Evolutionary conservation across 2,888 invertebrate genomes (phyloP).

Genomic region (Ennomos quercinarius): DNA sequence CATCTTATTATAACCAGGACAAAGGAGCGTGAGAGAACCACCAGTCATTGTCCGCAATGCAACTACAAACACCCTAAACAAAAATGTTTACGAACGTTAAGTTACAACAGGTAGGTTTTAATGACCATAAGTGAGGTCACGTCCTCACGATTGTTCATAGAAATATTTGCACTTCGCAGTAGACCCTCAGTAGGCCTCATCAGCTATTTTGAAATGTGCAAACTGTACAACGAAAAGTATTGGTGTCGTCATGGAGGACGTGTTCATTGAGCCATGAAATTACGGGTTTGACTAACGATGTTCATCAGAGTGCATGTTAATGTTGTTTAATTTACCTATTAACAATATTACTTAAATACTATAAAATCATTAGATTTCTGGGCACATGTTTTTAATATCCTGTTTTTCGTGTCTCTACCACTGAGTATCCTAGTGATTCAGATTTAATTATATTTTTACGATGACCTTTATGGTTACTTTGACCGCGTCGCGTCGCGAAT

Average conservation of each 20-base stretch:
- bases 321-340: constrained; percentile 40
- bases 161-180: constrained; percentile 18
- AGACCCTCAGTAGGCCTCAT: not conserved
- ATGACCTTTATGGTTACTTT: constrained; percentile 8
- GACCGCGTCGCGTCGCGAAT: constrained; percentile 19
- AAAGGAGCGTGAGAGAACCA: constrained; percentile 72
- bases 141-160: constrained; percentile 15
- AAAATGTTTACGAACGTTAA: constrained; percentile 26
- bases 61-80: constrained; percentile 41
- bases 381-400: no score
- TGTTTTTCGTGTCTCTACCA: constrained; percentile 46
- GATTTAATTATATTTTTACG: constrained; percentile 11
- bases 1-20: constrained; percentile 70
- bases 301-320: constrained; percentile 35
- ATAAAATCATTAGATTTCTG: no score
- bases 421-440: constrained; percentile 36
- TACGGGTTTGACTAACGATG: constrained; percentile 57
- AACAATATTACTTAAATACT: constrained; percentile 8
- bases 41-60: constrained; percentile 58
- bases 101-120: constrained; percentile 14
- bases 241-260: constrained; percentile 28
- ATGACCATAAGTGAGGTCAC: constrained; percentile 20
- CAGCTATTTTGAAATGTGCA: constrained; percentile 38
- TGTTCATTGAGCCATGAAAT: constrained; percentile 65
- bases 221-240: constrained; percentile 31